phyloP scores from a whole-genome alignment of 2,888 invertebrate species.

The Xestoiulus laeticollis region DNA sequence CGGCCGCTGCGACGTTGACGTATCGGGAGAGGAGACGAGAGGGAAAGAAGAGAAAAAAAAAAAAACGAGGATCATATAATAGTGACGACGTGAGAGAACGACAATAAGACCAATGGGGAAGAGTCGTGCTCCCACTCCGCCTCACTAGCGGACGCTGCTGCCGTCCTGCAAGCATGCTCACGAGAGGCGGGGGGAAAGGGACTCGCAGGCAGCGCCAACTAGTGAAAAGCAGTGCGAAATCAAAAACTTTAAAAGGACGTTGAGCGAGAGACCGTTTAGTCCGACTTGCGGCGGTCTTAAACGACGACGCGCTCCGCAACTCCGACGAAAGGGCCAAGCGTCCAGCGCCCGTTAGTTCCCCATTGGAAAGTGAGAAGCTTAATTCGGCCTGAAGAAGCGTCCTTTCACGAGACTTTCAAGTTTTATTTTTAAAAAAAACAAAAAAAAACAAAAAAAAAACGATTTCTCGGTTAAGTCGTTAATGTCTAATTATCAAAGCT shows the following conservation, averaged over 20 bases:
- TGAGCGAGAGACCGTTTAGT: too few species aligned
- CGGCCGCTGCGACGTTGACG: slow-evolving; percentile 45
- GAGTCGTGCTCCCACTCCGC: not conserved
- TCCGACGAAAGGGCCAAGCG: too few species aligned
- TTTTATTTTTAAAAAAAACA: too few species aligned
- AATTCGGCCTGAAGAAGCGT: not conserved
- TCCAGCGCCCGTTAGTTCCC: not conserved
- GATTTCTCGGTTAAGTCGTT: too few species aligned
- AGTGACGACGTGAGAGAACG: not conserved
- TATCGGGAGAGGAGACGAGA: not conserved
- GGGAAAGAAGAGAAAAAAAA: slow-evolving; percentile 8
- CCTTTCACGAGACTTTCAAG: not conserved
- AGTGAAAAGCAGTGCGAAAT: not conserved
- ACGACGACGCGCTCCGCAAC: too few species aligned
- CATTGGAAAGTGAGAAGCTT: slow-evolving; percentile 3
- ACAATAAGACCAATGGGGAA: not conserved
- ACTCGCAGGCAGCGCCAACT: not conserved
- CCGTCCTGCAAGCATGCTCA: not conserved
- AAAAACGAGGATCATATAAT: not conserved
- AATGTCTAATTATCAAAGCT: too few species aligned
- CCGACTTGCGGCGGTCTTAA: too few species aligned
- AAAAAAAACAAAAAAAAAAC: too few species aligned
- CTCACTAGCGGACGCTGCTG: not conserved
- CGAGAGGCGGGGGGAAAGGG: too few species aligned
- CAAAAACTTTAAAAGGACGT: not conserved